A percentile compares a stretch with the other conserved stretches of the same genome.
These are phyloP conservation scores for Meriones unguiculatus DNA, from an alignment of 2,113 vertebrate genomes.

Conservation along the genomic window DNA sequence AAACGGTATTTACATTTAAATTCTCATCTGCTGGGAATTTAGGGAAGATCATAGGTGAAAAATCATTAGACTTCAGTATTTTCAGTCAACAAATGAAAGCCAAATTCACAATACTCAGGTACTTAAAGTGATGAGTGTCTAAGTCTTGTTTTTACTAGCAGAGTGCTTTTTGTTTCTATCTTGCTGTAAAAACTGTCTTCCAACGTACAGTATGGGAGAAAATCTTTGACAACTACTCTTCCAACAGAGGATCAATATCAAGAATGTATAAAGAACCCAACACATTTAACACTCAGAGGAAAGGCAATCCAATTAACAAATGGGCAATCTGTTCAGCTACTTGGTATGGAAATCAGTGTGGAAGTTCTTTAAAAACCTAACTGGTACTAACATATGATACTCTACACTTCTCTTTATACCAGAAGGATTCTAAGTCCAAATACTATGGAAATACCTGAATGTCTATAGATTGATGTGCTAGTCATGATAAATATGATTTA, in stretches of 20 bases:
- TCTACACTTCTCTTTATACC: not conserved
- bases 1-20: not conserved
- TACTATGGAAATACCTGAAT: not conserved
- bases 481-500: not conserved
- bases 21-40: not conserved
- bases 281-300: not conserved
- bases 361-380: not conserved
- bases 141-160: constrained; percentile 42
- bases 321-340: not conserved
- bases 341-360: not conserved
- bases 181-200: not conserved
- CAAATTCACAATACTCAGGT: not conserved
- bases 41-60: not conserved
- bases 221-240: not conserved
- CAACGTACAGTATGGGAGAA: not conserved
- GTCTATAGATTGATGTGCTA: not conserved
- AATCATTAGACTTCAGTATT: constrained; percentile 40
- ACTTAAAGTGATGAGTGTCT: not conserved
- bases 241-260: not conserved
- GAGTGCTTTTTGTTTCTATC: constrained; percentile 11
- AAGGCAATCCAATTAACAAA: not conserved
- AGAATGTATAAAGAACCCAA: not conserved
- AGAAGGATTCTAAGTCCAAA: not conserved
- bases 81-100: constrained; percentile 1
- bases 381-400: not conserved